These are phyloP conservation scores for Callorhinus ursinus DNA, from an alignment of 2,113 vertebrate species.

Conservation along the genomic window DNA sequence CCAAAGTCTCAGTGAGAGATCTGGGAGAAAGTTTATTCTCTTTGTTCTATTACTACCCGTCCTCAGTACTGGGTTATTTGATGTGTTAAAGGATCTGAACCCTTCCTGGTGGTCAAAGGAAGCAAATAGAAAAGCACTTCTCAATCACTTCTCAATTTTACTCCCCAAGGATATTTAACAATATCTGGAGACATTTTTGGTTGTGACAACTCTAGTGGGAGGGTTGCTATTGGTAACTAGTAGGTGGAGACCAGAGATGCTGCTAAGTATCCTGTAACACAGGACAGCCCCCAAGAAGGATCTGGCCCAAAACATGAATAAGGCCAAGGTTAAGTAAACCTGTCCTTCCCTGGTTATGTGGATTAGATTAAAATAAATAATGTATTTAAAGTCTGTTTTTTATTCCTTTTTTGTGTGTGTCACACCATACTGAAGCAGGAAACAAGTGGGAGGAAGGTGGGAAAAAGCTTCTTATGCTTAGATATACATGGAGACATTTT, in stretches of 20 bases:
- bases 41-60: not conserved
- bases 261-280: not conserved
- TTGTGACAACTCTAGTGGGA: not conserved
- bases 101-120: not conserved
- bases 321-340: not conserved
- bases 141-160: not conserved
- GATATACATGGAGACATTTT: slow-evolving; percentile 6
- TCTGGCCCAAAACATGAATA: not conserved
- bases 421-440: not conserved
- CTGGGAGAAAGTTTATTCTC: not conserved
- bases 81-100: not conserved
- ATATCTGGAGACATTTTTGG: not conserved
- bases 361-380: slow-evolving; percentile 12
- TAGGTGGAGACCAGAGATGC: not conserved
- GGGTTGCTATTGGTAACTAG: not conserved
- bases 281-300: not conserved
- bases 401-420: not conserved
- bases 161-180: not conserved
- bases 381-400: not conserved
- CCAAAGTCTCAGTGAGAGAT: not conserved
- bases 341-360: not conserved
- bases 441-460: not conserved
- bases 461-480: not conserved
- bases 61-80: not conserved
- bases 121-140: not conserved